phyloP scores from a whole-genome alignment of 2,888 invertebrate genomes.

The Merodon equestris region DNA sequence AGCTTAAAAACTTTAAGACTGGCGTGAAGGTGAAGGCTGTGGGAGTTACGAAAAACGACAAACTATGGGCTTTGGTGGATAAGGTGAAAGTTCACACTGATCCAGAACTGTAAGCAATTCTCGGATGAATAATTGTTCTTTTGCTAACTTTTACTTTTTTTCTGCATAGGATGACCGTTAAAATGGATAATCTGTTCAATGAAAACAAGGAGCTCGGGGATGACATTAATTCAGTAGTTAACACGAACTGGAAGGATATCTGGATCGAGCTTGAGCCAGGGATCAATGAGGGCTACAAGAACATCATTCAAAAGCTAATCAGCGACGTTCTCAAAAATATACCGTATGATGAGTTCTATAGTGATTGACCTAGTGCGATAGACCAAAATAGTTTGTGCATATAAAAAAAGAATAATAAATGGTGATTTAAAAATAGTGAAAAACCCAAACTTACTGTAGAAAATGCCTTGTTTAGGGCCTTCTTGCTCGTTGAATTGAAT shows the following conservation, averaged over 20 bases:
- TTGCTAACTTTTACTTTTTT: too few relatives aligned
- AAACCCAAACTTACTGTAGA: too few relatives aligned
- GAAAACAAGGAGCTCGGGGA: constrained; percentile 71
- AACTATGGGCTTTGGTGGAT: constrained; percentile 50
- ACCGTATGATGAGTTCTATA: constrained; percentile 72
- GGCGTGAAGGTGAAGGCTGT: constrained; percentile 64
- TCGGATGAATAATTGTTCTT: background rate
- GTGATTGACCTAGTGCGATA: too few relatives aligned
- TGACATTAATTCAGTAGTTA: constrained; percentile 72
- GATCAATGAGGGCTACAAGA: constrained; percentile 69
- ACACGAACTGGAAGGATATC: constrained; percentile 73
- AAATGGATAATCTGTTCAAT: constrained; percentile 72
- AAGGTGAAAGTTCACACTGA: constrained; percentile 69
- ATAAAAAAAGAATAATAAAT: too few relatives aligned
- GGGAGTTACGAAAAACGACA: constrained; percentile 46
- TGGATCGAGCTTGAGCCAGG: constrained; percentile 72
- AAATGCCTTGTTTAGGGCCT: too few relatives aligned
- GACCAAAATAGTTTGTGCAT: background rate
- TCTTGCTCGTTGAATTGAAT: too few relatives aligned
- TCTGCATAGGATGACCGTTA: constrained; percentile 69
- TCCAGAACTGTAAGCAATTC: constrained; percentile 70
- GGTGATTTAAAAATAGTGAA: too few relatives aligned
- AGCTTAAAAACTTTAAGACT: constrained; percentile 69
- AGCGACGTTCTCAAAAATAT: constrained; percentile 65
- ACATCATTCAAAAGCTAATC: constrained; percentile 62